These are phyloP conservation scores for Labeo catla DNA, from an alignment of 2,113 vertebrate species.

Conservation along the genomic window DNA sequence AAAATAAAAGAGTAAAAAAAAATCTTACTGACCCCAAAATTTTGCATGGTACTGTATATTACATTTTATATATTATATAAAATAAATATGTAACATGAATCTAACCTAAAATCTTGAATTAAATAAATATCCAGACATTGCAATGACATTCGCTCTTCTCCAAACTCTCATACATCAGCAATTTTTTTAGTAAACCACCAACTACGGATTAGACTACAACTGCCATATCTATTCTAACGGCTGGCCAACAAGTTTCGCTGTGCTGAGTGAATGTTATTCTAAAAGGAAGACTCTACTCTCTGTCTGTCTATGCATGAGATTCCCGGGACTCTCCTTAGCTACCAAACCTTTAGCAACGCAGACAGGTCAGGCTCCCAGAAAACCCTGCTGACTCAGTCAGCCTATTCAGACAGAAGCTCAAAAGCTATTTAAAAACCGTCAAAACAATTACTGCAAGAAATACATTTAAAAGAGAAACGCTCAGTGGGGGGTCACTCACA, in stretches of 20 bases:
- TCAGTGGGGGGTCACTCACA: slow-evolving; percentile 62
- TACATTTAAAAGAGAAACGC: slow-evolving; percentile 58
- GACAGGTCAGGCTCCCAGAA: slow-evolving; percentile 63
- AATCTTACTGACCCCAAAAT: background rate
- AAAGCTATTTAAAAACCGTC: slow-evolving; percentile 49
- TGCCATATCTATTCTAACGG: slow-evolving; percentile 1
- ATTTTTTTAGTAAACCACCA: background rate
- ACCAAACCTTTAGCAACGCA: slow-evolving; percentile 42
- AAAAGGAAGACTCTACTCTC: slow-evolving; percentile 27
- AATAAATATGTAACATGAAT: background rate
- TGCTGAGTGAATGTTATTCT: slow-evolving; percentile 33
- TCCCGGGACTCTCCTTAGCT: slow-evolving; percentile 14
- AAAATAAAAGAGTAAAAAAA: background rate
- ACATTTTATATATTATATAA: background rate
- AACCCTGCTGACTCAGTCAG: slow-evolving; percentile 54
- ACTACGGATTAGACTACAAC: background rate
- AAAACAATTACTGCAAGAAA: slow-evolving; percentile 58
- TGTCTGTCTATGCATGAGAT: slow-evolving; percentile 30
- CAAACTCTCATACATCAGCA: background rate
- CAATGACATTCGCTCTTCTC: background rate
- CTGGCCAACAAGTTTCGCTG: slow-evolving; percentile 7
- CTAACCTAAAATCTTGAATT: background rate
- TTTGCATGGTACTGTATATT: background rate
- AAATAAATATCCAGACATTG: background rate
- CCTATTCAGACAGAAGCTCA: slow-evolving; percentile 54